Evolutionary conservation across 2,888 invertebrate genomes (phyloP).

Genomic region (Himalopsyche tibetana): DNA sequence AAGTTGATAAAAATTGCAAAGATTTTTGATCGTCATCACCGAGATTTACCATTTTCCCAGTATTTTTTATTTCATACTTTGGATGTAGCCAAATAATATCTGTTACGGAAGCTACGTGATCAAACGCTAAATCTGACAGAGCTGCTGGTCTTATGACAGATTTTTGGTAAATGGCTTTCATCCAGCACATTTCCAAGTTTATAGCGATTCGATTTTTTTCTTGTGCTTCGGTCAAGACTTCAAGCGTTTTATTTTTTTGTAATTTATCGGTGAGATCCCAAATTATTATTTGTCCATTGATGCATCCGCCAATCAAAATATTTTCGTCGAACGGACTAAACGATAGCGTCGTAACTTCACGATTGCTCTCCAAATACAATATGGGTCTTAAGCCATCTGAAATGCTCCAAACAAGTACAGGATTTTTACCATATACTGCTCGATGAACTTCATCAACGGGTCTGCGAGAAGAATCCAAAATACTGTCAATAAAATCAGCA

Average conservation of each 20-base stretch:
- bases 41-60: conserved; percentile 76
- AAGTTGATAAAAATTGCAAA: conserved; percentile 81
- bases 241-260: conserved; percentile 79
- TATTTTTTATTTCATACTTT: conserved; percentile 77
- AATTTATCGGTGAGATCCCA: conserved; percentile 83
- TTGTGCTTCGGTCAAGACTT: conserved; percentile 80
- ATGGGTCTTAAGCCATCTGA: conserved; percentile 83
- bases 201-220: conserved; percentile 80
- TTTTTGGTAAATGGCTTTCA: conserved; percentile 79
- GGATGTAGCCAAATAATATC: conserved; percentile 83
- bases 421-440: conserved; percentile 80
- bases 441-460: conserved; percentile 75
- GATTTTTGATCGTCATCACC: conserved; percentile 71
- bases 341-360: conserved; percentile 81
- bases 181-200: conserved; percentile 82
- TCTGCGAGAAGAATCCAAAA: conserved; percentile 63
- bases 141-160: conserved; percentile 79
- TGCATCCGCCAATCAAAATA: conserved; percentile 83
- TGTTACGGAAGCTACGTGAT: conserved; percentile 81
- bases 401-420: conserved; percentile 86
- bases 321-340: conserved; percentile 84
- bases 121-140: conserved; percentile 78
- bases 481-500: conserved; percentile 76
- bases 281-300: conserved; percentile 83
- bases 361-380: conserved; percentile 81